phyloP scores from a whole-genome alignment of 2,113 vertebrate species.

The Heteronetta atricapilla region DNA sequence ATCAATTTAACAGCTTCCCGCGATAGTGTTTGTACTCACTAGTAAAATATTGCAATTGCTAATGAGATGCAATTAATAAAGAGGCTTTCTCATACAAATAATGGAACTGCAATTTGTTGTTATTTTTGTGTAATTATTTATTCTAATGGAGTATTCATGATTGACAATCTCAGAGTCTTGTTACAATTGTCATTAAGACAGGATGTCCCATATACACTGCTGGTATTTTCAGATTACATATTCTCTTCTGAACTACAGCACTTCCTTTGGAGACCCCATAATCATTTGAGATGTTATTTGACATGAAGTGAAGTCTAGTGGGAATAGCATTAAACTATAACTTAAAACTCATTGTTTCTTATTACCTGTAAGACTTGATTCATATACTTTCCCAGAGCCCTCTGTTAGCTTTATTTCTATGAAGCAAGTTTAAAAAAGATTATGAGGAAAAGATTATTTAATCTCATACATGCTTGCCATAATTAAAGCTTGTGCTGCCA shows the following conservation, averaged over 20 bases:
- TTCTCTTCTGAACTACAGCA: accelerated
- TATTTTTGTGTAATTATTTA: background rate
- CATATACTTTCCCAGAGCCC: background rate
- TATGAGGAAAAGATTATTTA: background rate
- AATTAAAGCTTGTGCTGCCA: background rate
- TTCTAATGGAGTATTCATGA: background rate
- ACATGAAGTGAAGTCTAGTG: background rate
- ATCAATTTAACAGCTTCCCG: background rate
- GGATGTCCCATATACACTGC: background rate
- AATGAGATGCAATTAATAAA: background rate
- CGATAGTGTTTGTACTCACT: background rate
- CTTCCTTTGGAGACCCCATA: background rate
- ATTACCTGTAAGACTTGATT: background rate
- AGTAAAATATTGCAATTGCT: background rate
- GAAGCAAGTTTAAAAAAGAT: background rate
- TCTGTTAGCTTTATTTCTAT: background rate
- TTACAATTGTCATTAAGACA: background rate
- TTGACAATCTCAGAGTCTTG: background rate
- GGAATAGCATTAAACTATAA: background rate
- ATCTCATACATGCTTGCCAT: background rate
- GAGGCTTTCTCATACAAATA: background rate
- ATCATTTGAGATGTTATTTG: background rate
- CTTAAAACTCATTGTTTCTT: background rate
- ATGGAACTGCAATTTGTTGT: background rate
- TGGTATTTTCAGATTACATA: accelerated